Percentiles rank a stretch among this genome's conserved stretches.
These are phyloP conservation scores for Bos taurus DNA, from an alignment of 2,113 vertebrate genomes.

Conservation along the genomic window ARS-UCD2.0 NC_037336.1:59166001-59166500, in stretches of 20 bases:
- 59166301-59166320: neutral
- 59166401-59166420: conserved; percentile 28
- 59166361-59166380: neutral
- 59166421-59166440: conserved; percentile 30
- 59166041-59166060: neutral
- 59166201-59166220: neutral
- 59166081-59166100: neutral
- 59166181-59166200: neutral
- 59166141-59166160: neutral
- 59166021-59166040: neutral
- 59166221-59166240: neutral
- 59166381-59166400: conserved; percentile 24
- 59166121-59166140: neutral
- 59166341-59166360: conserved; percentile 29
- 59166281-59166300: neutral
- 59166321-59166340: neutral
- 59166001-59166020: neutral
- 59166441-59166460: conserved; percentile 10
- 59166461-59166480: neutral
- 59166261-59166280: neutral
- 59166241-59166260: neutral
- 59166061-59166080: too few relatives aligned
- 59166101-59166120: neutral
- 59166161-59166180: neutral
- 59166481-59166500: neutral